These are phyloP conservation scores for Cyrtodaria siliqua DNA, from an alignment of 2,888 invertebrate genomes.

Conservation along the genomic window DNA sequence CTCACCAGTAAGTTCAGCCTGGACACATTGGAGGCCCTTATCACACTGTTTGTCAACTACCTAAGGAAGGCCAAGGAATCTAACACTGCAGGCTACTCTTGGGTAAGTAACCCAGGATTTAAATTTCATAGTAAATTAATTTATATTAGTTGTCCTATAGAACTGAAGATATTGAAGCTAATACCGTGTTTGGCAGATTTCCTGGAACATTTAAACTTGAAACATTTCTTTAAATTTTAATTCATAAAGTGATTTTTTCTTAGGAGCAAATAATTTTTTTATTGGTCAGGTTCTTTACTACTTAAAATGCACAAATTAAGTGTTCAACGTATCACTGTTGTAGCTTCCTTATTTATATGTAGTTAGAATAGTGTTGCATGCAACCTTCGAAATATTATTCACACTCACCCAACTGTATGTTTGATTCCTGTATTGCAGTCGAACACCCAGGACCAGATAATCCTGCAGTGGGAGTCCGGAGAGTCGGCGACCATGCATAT, in stretches of 20 bases:
- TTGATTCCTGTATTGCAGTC: slow-evolving; percentile 89
- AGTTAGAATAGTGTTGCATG: too few species aligned
- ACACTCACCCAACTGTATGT: too few species aligned
- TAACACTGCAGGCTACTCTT: slow-evolving; percentile 87
- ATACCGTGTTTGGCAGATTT: too few species aligned
- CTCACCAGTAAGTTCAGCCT: slow-evolving; percentile 61
- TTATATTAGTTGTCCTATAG: too few species aligned
- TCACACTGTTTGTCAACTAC: slow-evolving; percentile 84
- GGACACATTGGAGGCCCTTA: slow-evolving; percentile 80
- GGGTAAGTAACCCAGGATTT: too few species aligned
- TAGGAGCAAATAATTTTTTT: background rate
- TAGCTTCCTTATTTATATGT: too few species aligned
- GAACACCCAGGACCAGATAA: slow-evolving; percentile 91
- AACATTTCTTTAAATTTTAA: too few species aligned
- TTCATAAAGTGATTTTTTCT: background rate
- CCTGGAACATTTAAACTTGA: too few species aligned
- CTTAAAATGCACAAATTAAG: background rate
- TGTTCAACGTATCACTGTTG: too few species aligned
- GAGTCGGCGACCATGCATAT: slow-evolving; percentile 92
- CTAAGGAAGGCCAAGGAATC: slow-evolving; percentile 88
- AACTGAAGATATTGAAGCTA: too few species aligned
- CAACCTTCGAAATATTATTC: too few species aligned
- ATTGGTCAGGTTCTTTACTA: background rate
- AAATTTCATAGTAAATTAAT: too few species aligned
- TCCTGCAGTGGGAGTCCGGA: slow-evolving; percentile 92